Evolutionary conservation across 2,888 invertebrate genomes (phyloP), one percentile per base, ranked within the genome.

Genomic region (Crossocerus cetratus): DNA sequence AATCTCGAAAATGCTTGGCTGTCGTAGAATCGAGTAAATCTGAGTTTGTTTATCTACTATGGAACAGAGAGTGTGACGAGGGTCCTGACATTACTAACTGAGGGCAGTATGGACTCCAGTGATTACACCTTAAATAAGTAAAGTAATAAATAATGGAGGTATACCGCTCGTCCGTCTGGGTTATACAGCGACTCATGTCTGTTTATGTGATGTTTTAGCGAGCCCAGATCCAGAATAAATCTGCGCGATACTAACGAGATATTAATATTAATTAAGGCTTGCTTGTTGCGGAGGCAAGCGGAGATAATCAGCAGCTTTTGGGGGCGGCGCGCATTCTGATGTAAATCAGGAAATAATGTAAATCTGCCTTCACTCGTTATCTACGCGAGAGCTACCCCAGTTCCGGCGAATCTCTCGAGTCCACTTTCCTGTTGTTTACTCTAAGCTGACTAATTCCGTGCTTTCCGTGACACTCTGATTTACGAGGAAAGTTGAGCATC

Each of bases 261-360:
- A 45, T 45, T 45, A 49, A 49, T 49, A 49, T 49, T 49, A 49
- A 49, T 49, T 49, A 49, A 16, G 49, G 49, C 16, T 49, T 49
- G 49, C 14, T 49, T 32, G n/a, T 16, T 49, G 5, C 14, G 49
- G 16, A 16, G 16, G 49, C 14, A 16, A 16, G 49, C 32, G 49
- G 14, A 16, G 49, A 16, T 49, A 49, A 49, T 49, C 49, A 13
- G 16, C 1, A 49, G 16, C 49, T 32, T 32, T 32, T 32, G 14
- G 49, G n/a, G 8, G 43, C 49, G 3, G 49, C 2, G 49, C 16
- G 16, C 16, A 49, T 49, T 49, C 5, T 49, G 49, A 49, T 49
- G 49, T 49, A 49, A 49, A 49, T 49, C 16, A 16, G 49, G 3
- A 49, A 49, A 16, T 49, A 49, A 49, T 49, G 49, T 49, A 49